These are phyloP conservation scores for Alethe diademata DNA, from an alignment of 2,113 vertebrate species.

Conservation along the genomic window DNA sequence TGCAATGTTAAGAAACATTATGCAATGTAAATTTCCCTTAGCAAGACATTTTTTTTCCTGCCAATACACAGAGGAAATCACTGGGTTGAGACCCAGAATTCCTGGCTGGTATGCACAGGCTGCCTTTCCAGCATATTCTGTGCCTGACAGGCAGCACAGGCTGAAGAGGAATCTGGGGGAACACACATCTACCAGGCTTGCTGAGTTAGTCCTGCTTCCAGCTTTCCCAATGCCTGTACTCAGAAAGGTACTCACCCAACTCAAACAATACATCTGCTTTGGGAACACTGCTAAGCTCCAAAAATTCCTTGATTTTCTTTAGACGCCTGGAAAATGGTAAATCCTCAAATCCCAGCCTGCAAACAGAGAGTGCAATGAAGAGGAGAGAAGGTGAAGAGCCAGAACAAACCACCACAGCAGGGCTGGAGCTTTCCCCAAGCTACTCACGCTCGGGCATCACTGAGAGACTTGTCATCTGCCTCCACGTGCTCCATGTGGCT, in stretches of 20 bases:
- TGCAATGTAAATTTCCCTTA: not conserved
- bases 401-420: not conserved
- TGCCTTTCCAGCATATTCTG: not conserved
- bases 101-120: not conserved
- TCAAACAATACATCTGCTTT: constrained; percentile 90
- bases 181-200: not conserved
- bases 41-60: not conserved
- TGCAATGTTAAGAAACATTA: not conserved
- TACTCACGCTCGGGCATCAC: constrained; percentile 88
- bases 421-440: not conserved
- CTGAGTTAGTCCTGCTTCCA: not conserved
- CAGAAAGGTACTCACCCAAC: constrained; percentile 79
- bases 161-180: not conserved
- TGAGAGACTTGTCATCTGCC: constrained; percentile 80
- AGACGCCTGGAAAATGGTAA: constrained; percentile 89
- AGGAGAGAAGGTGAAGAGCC: fast-evolving
- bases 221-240: not conserved
- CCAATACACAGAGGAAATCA: not conserved
- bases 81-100: not conserved
- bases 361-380: not conserved
- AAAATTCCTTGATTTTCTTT: constrained; percentile 89
- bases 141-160: not conserved
- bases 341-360: constrained; percentile 90
- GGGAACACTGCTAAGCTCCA: constrained; percentile 84
- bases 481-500: constrained; percentile 93